Evolutionary conservation across 2,888 invertebrate species (phyloP).

Genomic region (Parnassius apollo): DNA sequence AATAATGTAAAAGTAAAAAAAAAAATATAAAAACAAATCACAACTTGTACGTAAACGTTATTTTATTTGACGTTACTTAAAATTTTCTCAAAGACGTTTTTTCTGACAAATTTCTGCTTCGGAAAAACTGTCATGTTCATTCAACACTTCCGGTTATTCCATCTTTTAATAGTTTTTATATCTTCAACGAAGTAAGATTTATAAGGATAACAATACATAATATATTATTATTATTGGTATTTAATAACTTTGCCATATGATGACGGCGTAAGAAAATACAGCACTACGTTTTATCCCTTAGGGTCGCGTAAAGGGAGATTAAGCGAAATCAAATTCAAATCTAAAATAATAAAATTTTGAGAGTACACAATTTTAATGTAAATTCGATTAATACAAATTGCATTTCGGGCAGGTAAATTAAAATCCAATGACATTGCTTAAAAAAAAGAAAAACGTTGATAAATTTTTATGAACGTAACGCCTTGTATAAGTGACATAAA

Average conservation of each 20-base stretch:
- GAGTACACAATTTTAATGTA: constrained; percentile 6
- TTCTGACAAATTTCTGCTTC: constrained; percentile 25
- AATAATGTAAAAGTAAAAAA: neutral
- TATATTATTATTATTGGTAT: too few relatives aligned
- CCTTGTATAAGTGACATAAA: too few relatives aligned
- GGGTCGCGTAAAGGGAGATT: too few relatives aligned
- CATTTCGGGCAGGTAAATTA: constrained; percentile 6
- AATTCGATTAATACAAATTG: constrained; percentile 12
- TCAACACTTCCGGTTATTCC: constrained; percentile 29
- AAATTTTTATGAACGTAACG: too few relatives aligned
- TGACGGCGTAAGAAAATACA: too few relatives aligned
- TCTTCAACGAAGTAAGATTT: neutral
- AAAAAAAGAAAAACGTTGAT: neutral
- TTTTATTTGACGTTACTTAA: constrained; percentile 18
- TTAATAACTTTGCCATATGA: too few relatives aligned
- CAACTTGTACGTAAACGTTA: constrained; percentile 6
- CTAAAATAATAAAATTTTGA: constrained; percentile 11
- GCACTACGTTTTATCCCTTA: too few relatives aligned
- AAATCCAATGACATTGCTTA: constrained; percentile 12
- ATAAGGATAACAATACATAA: too few relatives aligned
- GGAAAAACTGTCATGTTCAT: constrained; percentile 30
- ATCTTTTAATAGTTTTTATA: constrained; percentile 18
- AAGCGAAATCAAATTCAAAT: too few relatives aligned
- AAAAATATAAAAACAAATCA: constrained; percentile 10
- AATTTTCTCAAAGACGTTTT: constrained; percentile 16